A percentile compares a stretch with the other conserved stretches of the same genome.
phyloP scores from a whole-genome alignment of 2,888 invertebrate species.

The Lasioglossum pauxillum region DNA sequence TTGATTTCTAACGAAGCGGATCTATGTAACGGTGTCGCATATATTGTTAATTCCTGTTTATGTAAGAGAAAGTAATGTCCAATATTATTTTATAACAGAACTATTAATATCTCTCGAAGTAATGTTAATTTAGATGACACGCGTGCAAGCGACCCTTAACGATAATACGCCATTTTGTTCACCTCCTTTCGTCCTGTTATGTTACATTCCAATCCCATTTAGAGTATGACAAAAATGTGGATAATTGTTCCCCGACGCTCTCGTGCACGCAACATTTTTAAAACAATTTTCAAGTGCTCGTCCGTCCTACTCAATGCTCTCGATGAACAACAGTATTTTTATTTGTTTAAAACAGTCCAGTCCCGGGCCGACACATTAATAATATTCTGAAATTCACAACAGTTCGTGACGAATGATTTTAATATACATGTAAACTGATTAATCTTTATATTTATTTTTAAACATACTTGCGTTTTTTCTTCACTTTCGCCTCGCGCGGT shows the following conservation, averaged over 20 bases:
- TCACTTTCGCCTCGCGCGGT: neutral
- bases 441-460: neutral
- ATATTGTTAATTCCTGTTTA: constrained; percentile 5
- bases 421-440: neutral
- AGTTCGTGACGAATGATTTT: neutral
- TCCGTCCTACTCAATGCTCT: neutral
- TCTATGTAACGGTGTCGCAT: neutral
- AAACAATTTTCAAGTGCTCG: neutral
- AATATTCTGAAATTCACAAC: constrained; percentile 22
- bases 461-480: neutral
- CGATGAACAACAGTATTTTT: neutral
- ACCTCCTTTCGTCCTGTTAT: neutral
- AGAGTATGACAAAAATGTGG: too few relatives aligned
- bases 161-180: neutral
- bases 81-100: neutral
- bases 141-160: neutral
- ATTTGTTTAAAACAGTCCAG: neutral
- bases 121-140: neutral
- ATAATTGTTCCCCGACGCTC: neutral
- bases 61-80: constrained; percentile 13
- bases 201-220: neutral
- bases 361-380: neutral
- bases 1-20: constrained; percentile 30
- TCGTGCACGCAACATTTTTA: neutral
- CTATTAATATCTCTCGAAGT: constrained; percentile 20